Conservation (phyloP, 2,888 invertebrate genomes). For the Perdita meconis region DNA sequence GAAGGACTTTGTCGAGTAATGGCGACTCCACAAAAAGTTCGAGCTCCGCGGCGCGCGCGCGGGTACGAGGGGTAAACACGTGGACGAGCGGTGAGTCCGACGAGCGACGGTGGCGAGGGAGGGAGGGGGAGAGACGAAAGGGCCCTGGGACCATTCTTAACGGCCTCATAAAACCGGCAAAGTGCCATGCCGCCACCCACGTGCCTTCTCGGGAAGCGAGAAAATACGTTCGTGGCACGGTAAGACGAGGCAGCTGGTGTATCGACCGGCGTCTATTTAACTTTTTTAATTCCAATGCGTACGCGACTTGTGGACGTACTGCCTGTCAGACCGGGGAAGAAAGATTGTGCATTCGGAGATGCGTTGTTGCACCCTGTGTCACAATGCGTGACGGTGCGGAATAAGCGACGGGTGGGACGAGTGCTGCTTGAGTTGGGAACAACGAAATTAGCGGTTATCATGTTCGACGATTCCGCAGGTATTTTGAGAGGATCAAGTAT, state of each 20-base stretch:
- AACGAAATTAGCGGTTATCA: conserved; percentile 42
- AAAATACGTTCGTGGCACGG: conserved; percentile 68
- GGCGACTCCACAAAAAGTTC: conserved; percentile 78
- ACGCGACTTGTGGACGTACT: not conserved
- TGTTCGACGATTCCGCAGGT: not conserved
- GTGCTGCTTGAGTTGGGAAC: conserved; percentile 22
- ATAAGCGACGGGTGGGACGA: conserved; percentile 14
- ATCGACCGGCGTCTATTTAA: conserved; percentile 65
- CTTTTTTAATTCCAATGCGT: conserved; percentile 58
- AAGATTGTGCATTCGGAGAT: conserved; percentile 15
- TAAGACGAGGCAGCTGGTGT: conserved; percentile 77
- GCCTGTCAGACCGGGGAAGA: conserved; percentile 18
- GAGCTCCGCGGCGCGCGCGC: conserved; percentile 56
- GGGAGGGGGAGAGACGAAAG: conserved; percentile 44
- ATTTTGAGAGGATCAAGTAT: conserved; percentile 20
- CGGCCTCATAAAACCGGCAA: conserved; percentile 81
- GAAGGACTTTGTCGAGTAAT: conserved; percentile 81
- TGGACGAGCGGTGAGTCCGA: conserved; percentile 28
- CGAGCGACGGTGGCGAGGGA: conserved; percentile 33
- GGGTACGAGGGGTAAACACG: conserved; percentile 57
- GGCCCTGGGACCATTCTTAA: conserved; percentile 75
- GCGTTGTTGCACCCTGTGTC: not conserved
- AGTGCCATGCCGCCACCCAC: conserved; percentile 82
- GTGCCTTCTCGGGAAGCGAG: conserved; percentile 79
- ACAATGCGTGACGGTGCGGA: conserved; percentile 1